Evolutionary conservation across 1,140 invertebrate species (phyloP), one percentile per base, ranked within the genome.

Genomic region (Drosophila neocordata): DNA sequence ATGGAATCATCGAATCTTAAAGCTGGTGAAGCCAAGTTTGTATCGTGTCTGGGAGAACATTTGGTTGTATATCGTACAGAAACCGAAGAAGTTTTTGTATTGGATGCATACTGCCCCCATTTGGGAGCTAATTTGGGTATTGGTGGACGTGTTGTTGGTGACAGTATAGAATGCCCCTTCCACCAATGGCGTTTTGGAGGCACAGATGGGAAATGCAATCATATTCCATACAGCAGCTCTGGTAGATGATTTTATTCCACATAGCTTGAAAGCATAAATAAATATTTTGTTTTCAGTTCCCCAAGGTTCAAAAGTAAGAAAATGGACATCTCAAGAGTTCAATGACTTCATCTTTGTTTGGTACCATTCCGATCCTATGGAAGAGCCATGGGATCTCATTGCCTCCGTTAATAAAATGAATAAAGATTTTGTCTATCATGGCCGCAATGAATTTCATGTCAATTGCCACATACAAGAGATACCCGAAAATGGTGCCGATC

Each of bases 61-160:
- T 94, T 98, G 56, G 96, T 95, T 4, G 94, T 98, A 0, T 97
- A 96, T 89, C 91, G 93, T 22, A 93, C 94, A 24, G 92, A 94
- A 65, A 93, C 92, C 1, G 94, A 94, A 0, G 84, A 93, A n/a
- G 94, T 94, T 0, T 94, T 95, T 59, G 93, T 96, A 3, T 88
- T 97, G 20, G 95, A 98, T 90, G 96, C 97, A 0, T 97, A 97
- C 88, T 98, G 97, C 89, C 97, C 97, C 0, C 97, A 98, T 92
- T 92, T 98, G 78, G 97, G 97, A 0, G 97, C 97, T 0, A 96
- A 98, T 90, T 93, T 98, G 82, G 96, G 93, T 0, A 93, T 95
- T 9, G 96, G 96, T 1, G 97, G 97, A 0, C 92, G 91, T 0
- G 96, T 97, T 0, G 93, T 93, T 27, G 95, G 94, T 0, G 94